Evolutionary conservation across 2,888 invertebrate species (phyloP), one percentile per base, ranked within the genome.

Genomic region (Epistrophe grossulariae): DNA sequence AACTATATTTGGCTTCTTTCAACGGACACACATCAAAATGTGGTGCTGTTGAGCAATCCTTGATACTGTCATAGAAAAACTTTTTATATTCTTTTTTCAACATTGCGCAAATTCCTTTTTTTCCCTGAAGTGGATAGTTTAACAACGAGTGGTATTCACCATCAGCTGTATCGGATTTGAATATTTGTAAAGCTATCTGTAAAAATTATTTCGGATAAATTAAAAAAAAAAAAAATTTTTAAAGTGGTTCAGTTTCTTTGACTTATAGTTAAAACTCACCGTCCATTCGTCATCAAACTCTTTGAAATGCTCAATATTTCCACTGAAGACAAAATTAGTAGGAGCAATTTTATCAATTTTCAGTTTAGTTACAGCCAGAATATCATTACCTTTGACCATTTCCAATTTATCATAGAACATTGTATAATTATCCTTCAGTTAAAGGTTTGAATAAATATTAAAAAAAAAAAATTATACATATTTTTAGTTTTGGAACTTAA

Each of bases 21-120:
- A 92, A 57, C 0, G 91, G 92, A 64, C 91, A 92, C 3, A 52
- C 88, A 19, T 89, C 88, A 0, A 91, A 92, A 52, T 90, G 87
- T 0, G 91, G 91, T 0, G 91, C 92, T 82, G 92, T 92, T 0
- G 91, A 88, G 71, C 91, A 82, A 0, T 91, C 81, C 50, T 91
- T 91, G 0, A 92, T 60, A 7, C 74, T 84, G 0, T 90, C 89
- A 62, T 92, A 92, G 38, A 92, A 89, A 31, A 87, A 89, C 19
- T 70, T 88, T 71, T 90, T 91, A 77, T 92, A 92, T 28, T 89
- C 84, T 40, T 84, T 72, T 28, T 77, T 64, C 90, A 92, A 87
- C 0, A 90, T 3, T 0, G 85, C 64, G 43, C 91, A 92, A 6
- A 90, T 73, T 2, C 89, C 89, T 70, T 89, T 55, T 2, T 66